Evolutionary conservation across 2,888 invertebrate genomes (phyloP), one percentile per base, ranked within the genome.

Genomic region (Cerastis leucographa): DNA sequence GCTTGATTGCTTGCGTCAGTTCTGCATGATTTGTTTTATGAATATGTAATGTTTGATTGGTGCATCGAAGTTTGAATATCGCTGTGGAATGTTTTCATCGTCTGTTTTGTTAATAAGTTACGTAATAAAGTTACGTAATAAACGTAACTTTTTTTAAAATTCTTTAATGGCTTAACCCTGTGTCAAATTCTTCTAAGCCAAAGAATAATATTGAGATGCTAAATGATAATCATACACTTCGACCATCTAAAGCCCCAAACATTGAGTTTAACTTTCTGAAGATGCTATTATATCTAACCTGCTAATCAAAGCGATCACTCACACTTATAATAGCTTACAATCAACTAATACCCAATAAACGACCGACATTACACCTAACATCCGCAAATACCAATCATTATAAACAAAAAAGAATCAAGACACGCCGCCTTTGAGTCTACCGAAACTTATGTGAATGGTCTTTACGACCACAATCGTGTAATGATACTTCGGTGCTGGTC

Each of bases 1-100:
- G 71, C 71, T 77, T 85, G 82, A 84, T 71, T 77, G 78, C 70
- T 71, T 76, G 35, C 64, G 76, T 81, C 79, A 78, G 82, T 87
- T 85, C 70, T 75, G 79, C 85, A 85, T 78, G 74, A 80, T 81
- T 46, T 78, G 70, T 68, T 76, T 81, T 35, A 76, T 81, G 71
- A 76, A 71, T 78, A 80, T 61, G 69, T 70, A 65, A 75, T 81
- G 44, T 61, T 56, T 81, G 35, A 81, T 72, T 80, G 71, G 68
- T 56, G 78, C 76, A 67, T 67, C 70, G 35, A 65, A 71, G 64
- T 66, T 75, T 51, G 11, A 46, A n/a, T 71, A 49, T 35, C 42
- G n/a, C 56, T 76, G 17, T n/a, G 64, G 46, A 44, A 44, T 71
- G 64, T 65, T 79, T 40, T 74, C n/a, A 29, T 67, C 12, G 17